Conservation (phyloP, 2,888 invertebrate genomes). For the Anoplius nigerrimus region DNA sequence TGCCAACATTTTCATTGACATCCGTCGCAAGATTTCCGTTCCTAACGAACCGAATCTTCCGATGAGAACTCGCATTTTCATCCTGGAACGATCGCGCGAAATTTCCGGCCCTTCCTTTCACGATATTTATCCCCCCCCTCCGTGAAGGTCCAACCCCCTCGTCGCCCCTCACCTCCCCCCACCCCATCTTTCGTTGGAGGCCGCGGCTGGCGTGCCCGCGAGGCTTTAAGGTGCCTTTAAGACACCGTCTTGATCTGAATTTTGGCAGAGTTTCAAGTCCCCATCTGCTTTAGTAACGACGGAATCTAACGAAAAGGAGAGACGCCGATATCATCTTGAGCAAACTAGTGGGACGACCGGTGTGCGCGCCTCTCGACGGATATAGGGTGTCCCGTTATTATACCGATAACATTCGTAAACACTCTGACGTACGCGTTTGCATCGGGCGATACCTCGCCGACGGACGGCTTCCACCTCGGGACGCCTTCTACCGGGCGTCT, state of each 20-base stretch:
- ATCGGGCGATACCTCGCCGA: neutral
- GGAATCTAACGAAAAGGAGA: slow-evolving; percentile 67
- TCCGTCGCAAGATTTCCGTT: no score
- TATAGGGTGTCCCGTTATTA: slow-evolving; percentile 69
- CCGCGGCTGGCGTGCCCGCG: slow-evolving; percentile 20
- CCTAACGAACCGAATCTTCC: no score
- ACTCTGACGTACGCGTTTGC: slow-evolving; percentile 27
- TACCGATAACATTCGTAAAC: slow-evolving; percentile 61
- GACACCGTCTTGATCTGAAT: slow-evolving; percentile 67
- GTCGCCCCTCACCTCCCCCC: slow-evolving; percentile 3
- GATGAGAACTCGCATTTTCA: slow-evolving; percentile 26
- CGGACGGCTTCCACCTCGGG: slow-evolving; percentile 1
- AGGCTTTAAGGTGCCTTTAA: slow-evolving; percentile 69
- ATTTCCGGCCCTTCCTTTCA: slow-evolving; percentile 25
- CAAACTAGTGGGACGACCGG: slow-evolving; percentile 65
- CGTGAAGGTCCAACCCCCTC: slow-evolving; percentile 18
- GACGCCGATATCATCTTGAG: slow-evolving; percentile 70
- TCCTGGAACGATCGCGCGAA: slow-evolving; percentile 30
- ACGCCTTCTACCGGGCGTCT: neutral
- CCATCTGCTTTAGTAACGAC: slow-evolving; percentile 68
- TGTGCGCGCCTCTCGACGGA: slow-evolving; percentile 53
- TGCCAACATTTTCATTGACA: no score
- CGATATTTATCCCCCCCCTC: neutral
- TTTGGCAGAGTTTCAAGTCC: slow-evolving; percentile 71
- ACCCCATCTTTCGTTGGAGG: neutral